Evolutionary conservation across 2,113 vertebrate species (phyloP), one percentile per base, ranked within the genome.

Genomic region (Australoheros scitulus): DNA sequence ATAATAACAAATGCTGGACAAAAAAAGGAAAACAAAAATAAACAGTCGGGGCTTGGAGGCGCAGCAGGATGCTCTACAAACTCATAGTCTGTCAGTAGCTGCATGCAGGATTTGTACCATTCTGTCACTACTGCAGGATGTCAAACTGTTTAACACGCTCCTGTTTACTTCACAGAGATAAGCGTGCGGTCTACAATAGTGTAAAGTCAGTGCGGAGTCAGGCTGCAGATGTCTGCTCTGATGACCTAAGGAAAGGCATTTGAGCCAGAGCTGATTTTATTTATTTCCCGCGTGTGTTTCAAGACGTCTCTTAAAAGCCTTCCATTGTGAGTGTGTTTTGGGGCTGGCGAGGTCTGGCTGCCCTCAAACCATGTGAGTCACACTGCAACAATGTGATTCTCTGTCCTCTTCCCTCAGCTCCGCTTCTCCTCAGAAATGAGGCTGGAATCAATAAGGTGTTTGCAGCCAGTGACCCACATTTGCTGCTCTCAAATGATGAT

Each of bases 341-440:
- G 74, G 70, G 74, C 82, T 36, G 9, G 64, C 76, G 68, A 79
- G 82, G 74, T 76, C 80, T 82, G 64, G 26, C 72, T 87, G 77
- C 87, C 78, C 85, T 63, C 79, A 70, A 88, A 88, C 81, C 90
- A 86, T 88, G 88, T 90, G 86, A 92, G 91, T 87, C 88, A 85
- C 64, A 78, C 52, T 11, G 63, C 43, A 81, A 94, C 91, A 94
- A 94, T 88, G 86, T 22, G n/a, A 72, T 85, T 84, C 91, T 92
- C 79, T 94, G 91, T 94, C 85, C 85, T 79, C 65, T 47, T 65
- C 59, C 50, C 65, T 38, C 36, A 5, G 10, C 84, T 76, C 13
- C 2, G 20, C 59, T 70, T 29, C 65, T 76, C 74, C 58, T 79
- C 70, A 79, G 80, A 77, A 81, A 87, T 89, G 11, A 74, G 63